Evolutionary conservation across 2,888 invertebrate genomes (phyloP).

Genomic region (Pseudolycoriella hygida): DNA sequence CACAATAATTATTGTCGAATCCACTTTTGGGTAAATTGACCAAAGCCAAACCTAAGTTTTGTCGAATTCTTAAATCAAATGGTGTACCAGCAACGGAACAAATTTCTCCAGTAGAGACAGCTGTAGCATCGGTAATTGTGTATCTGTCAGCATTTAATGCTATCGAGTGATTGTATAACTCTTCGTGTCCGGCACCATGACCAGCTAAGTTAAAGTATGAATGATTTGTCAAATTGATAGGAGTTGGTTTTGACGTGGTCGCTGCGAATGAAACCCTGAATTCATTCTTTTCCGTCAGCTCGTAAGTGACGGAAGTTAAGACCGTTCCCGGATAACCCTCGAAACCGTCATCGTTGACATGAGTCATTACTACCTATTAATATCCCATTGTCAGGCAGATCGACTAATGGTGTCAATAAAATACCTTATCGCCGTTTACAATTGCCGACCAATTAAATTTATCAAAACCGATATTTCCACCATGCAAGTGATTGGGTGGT

Average conservation of each 20-base stretch:
- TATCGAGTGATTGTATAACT: conserved; percentile 49
- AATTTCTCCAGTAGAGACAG: conserved; percentile 55
- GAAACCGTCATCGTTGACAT: conserved; percentile 59
- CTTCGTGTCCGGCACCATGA: conserved; percentile 46
- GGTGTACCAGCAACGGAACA: conserved; percentile 47
- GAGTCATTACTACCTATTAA: conserved; percentile 43
- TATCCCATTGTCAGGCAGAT: too few relatives aligned
- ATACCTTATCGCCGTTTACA: conserved; percentile 33
- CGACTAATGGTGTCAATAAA: too few relatives aligned
- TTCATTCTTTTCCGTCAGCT: conserved; percentile 53
- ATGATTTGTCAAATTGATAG: conserved; percentile 74
- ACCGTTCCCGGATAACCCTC: conserved; percentile 83
- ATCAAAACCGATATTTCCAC: conserved; percentile 70
- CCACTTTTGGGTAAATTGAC: conserved; percentile 49
- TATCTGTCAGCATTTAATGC: conserved; percentile 60
- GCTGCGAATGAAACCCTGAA: conserved; percentile 60
- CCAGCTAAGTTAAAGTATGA: conserved; percentile 86
- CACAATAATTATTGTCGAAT: conserved; percentile 69
- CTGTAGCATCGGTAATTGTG: conserved; percentile 49
- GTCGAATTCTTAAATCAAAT: conserved; percentile 55
- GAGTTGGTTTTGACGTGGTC: conserved; percentile 57
- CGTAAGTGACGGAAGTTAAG: conserved; percentile 48
- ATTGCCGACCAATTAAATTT: conserved; percentile 56
- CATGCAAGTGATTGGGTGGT: conserved; percentile 57
- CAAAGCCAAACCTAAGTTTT: conserved; percentile 45